Evolutionary conservation across 1,140 invertebrate species (phyloP).

Genomic region (Hyphantria cunea): DNA sequence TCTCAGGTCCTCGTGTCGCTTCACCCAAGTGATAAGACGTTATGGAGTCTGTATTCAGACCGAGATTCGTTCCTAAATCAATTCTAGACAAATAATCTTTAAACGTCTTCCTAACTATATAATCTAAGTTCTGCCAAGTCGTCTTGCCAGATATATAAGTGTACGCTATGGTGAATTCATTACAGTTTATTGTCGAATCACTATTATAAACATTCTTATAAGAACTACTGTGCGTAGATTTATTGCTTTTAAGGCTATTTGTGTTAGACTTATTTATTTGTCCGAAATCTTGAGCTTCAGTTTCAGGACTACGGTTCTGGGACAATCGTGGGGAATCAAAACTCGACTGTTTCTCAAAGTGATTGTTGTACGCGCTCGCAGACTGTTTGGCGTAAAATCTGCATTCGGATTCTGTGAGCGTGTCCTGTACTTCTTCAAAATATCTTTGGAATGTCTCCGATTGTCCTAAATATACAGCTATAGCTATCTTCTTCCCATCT

Average conservation of each 20-base stretch:
- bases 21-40: slow-evolving; percentile 96
- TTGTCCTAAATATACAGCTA: slow-evolving; percentile 92
- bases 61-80: slow-evolving; percentile 95
- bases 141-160: slow-evolving; percentile 95
- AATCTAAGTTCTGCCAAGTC: slow-evolving; percentile 97
- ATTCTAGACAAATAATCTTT: slow-evolving; percentile 97
- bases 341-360: slow-evolving; percentile 81
- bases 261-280: slow-evolving; percentile 79
- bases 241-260: slow-evolving; percentile 82
- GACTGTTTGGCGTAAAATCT: slow-evolving; percentile 79
- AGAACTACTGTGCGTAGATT: slow-evolving; percentile 82
- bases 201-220: slow-evolving; percentile 80
- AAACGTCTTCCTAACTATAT: slow-evolving; percentile 94
- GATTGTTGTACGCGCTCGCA: slow-evolving; percentile 68
- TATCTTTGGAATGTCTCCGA: slow-evolving; percentile 90
- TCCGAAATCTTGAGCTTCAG: slow-evolving; percentile 74
- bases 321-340: slow-evolving; percentile 79
- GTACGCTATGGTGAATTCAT: slow-evolving; percentile 91
- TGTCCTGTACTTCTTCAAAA: slow-evolving; percentile 84
- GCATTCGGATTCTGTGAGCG: slow-evolving; percentile 82
- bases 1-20: slow-evolving; percentile 87
- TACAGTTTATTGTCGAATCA: slow-evolving; percentile 81
- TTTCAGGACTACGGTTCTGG: slow-evolving; percentile 80
- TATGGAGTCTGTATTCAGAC: slow-evolving; percentile 94
- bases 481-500: slow-evolving; percentile 93